Evolutionary conservation across 2,888 invertebrate species (phyloP).

Genomic region (Eremobia ochroleuca): DNA sequence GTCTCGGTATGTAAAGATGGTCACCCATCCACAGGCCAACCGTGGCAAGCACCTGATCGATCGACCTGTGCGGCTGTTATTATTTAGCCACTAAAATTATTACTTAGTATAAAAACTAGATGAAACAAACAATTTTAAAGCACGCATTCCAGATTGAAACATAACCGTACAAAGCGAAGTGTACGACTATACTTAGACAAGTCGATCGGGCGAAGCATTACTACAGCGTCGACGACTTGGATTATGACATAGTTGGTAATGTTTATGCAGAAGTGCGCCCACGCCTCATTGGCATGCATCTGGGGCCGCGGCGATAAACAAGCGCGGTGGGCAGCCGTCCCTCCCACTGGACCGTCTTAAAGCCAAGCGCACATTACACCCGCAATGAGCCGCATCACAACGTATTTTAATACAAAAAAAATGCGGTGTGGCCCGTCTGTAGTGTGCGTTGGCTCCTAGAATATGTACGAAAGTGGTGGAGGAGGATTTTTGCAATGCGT

Average conservation of each 20-base stretch:
- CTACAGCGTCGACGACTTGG: conserved; percentile 64
- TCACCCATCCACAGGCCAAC: too few species aligned
- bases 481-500: not conserved
- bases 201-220: conserved; percentile 47
- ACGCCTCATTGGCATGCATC: conserved; percentile 86
- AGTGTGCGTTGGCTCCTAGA: not conserved
- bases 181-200: conserved; percentile 56
- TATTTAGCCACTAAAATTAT: too few species aligned
- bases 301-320: conserved; percentile 80
- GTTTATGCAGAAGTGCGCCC: conserved; percentile 84
- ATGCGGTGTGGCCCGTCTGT: not conserved
- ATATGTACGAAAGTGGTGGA: not conserved
- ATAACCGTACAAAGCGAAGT: conserved; percentile 35
- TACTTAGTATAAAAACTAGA: not conserved
- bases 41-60: too few species aligned
- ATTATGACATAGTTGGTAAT: conserved; percentile 76
- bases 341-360: conserved; percentile 78
- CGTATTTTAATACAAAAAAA: not conserved
- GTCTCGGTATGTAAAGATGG: too few species aligned
- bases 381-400: not conserved
- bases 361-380: conserved; percentile 7
- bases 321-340: conserved; percentile 78
- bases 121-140: conserved; percentile 5
- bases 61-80: too few species aligned
- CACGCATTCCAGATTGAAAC: conserved; percentile 30